phyloP scores from a whole-genome alignment of 2,888 invertebrate genomes.

The Nephrotoma guestfalica region DNA sequence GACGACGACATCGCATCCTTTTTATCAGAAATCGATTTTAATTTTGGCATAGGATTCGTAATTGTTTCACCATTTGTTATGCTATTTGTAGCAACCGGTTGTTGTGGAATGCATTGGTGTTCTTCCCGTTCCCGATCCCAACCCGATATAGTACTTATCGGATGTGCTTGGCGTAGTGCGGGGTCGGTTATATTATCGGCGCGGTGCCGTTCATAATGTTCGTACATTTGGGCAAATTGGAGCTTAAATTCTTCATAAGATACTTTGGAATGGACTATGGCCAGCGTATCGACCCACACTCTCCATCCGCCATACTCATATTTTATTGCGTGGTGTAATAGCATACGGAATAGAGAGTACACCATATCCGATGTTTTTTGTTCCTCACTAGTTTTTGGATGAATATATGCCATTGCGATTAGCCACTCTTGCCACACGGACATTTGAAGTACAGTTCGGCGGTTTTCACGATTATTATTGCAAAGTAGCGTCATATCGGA shows the following conservation, averaged over 20 bases:
- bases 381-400: conserved; percentile 88
- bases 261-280: conserved; percentile 98
- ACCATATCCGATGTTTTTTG: conserved; percentile 97
- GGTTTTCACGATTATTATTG: conserved; percentile 92
- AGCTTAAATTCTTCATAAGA: conserved; percentile 96
- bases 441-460: conserved; percentile 96
- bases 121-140: conserved; percentile 58
- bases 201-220: conserved; percentile 85
- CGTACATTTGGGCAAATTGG: conserved; percentile 95
- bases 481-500: conserved; percentile 97
- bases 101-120: conserved; percentile 15
- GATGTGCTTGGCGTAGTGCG: conserved; percentile 77
- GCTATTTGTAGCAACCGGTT: not conserved
- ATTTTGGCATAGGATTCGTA: conserved; percentile 13
- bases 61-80: not conserved
- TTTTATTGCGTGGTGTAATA: conserved; percentile 96
- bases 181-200: conserved; percentile 94
- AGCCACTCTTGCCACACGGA: conserved; percentile 99
- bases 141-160: conserved; percentile 92
- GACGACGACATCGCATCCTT: not conserved
- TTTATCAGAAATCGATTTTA: conserved; percentile 6
- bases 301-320: conserved; percentile 99
- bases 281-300: conserved; percentile 98
- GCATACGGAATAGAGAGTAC: conserved; percentile 91
- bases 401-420: conserved; percentile 96